phyloP scores from a whole-genome alignment of 2,888 invertebrate genomes.

The Erynnis tages region DNA sequence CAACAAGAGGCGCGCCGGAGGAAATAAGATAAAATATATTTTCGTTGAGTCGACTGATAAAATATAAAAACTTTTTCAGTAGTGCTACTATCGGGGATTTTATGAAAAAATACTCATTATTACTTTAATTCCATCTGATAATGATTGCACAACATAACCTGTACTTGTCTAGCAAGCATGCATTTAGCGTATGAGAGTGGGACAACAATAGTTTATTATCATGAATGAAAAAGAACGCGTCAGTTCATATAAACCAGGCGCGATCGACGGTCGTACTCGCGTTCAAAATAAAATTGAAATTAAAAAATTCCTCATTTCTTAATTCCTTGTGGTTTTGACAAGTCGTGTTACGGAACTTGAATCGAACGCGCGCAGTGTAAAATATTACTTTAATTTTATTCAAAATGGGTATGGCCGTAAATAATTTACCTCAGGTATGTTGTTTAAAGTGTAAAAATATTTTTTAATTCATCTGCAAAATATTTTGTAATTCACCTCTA shows the following conservation, averaged over 20 bases:
- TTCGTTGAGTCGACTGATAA: not conserved
- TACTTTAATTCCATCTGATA: not conserved
- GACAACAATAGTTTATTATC: conserved; percentile 62
- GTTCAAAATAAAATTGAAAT: no score
- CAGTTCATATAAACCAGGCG: conserved; percentile 45
- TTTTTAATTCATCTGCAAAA: conserved; percentile 35
- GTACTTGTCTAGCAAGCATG: conserved; percentile 37
- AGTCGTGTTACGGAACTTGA: conserved; percentile 65
- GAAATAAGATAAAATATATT: conserved; percentile 52
- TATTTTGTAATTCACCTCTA: conserved; percentile 51
- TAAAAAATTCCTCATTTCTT: conserved; percentile 66
- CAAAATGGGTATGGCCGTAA: conserved; percentile 72
- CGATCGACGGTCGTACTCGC: conserved; percentile 49
- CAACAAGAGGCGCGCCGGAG: conserved; percentile 82
- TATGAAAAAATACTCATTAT: conserved; percentile 3
- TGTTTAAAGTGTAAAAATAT: conserved; percentile 25
- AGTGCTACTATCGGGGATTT: not conserved
- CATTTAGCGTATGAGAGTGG: conserved; percentile 47
- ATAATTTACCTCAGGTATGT: conserved; percentile 72
- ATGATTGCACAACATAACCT: conserved; percentile 21
- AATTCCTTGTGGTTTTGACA: conserved; percentile 54
- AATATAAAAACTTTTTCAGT: conserved; percentile 5
- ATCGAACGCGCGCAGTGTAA: conserved; percentile 45
- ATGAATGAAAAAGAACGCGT: conserved; percentile 73
- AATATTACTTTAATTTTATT: conserved; percentile 40